Evolutionary conservation across 2,888 invertebrate genomes (phyloP).

Genomic region (Labia minor): DNA sequence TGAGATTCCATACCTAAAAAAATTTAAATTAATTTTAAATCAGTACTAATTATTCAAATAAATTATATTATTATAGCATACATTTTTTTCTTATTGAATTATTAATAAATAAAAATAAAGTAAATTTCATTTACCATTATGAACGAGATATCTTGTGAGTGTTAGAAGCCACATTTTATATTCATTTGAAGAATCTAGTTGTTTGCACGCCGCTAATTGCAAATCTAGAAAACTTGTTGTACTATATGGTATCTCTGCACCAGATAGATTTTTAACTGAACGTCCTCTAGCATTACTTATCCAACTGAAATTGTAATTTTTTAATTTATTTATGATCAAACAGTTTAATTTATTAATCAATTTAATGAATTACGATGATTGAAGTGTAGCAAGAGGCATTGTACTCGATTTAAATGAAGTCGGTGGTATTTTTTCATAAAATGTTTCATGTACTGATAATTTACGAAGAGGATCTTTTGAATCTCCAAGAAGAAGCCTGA

Average conservation of each 20-base stretch:
- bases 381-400: constrained; percentile 33
- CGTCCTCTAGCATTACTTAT: constrained; percentile 26
- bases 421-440: constrained; percentile 31
- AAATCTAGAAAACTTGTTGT: constrained; percentile 53
- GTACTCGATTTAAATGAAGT: constrained; percentile 32
- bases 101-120: background rate
- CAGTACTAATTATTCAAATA: constrained; percentile 14
- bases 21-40: constrained; percentile 24
- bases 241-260: constrained; percentile 31
- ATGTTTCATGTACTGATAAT: constrained; percentile 33
- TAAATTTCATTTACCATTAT: constrained; percentile 48
- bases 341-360: background rate
- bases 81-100: too few relatives aligned
- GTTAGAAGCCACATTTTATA: constrained; percentile 65
- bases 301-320: constrained; percentile 4
- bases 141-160: constrained; percentile 46
- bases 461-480: constrained; percentile 39
- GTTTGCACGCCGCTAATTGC: constrained; percentile 58
- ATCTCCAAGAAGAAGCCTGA: constrained; percentile 44
- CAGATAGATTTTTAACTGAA: constrained; percentile 32
- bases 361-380: constrained; percentile 17
- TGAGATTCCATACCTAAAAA: constrained; percentile 56
- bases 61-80: constrained; percentile 15
- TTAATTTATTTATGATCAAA: background rate
- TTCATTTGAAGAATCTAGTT: constrained; percentile 58